Base-by-base conservation (phyloP, 2,888 invertebrate genomes). In the Rapana venosa region DNA sequence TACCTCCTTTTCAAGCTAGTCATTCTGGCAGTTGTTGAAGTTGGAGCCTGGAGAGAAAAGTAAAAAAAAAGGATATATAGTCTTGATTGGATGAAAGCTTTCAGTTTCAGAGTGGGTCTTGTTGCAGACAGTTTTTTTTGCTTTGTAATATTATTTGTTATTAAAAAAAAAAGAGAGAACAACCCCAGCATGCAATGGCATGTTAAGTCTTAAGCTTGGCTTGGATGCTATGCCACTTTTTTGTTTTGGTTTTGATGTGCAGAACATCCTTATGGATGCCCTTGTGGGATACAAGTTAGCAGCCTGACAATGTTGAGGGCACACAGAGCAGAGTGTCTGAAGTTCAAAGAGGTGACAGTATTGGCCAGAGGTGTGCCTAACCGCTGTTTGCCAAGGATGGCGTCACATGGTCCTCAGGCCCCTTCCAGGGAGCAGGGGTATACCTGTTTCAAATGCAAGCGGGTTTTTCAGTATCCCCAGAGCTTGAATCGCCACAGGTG, bases 401-500 rank as follows among this genome's bases (percentile, higher is more conserved):
- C 32, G 47, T 85, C 86, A 35, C 84, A 56, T 4, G 84, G 26
- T 20, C 30, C 30, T 17, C 17, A 47, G 26, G 58, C 84, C 58
- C 13, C 58, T 4, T 58, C 84, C 15, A 20, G 36, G 47, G 77
- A 74, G 77, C 74, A 30, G 11, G 47, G 58, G 32, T 77, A 79
- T 35, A 6, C 20, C 74, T 89, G 89, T 47, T 13, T 70, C 32
- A 85, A 83, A 36, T 89, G 89, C 47, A 32, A 30, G 26, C 36
- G 87, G 89, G 77, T 81, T 15, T 91, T 91, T 66, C 79, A 81
- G 88, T 84, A 91, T 77, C 87, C 85, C 13, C 85, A 88, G 88
- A 90, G 90, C 47, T 81, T 91, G 61, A 90, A 90, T 32, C 88
- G 91, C 2, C 91, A 91, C 89, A 89, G 77, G 79, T 91, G 91